Evolutionary conservation across 1,140 invertebrate species (phyloP), one percentile per base, ranked within the genome.

Genomic region (Geopemphigus sp.): DNA sequence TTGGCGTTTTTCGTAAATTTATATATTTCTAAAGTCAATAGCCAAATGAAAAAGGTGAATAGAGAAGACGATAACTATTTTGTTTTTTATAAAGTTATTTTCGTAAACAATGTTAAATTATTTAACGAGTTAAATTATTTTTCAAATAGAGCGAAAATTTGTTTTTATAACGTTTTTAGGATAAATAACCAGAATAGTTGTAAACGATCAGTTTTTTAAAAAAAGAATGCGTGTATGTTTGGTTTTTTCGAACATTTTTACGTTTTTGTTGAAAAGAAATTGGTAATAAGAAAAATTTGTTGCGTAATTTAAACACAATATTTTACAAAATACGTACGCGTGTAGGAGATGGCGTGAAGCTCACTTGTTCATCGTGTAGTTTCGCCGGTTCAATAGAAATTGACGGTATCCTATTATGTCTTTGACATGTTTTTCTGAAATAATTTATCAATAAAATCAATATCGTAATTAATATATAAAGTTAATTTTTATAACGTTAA

Each of bases 371-470:
- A 10, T 61, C 68, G 11, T n/a, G 68, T 24, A 24, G 24, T 61
- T 61, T 59, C 14, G 45, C 54, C 3, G 54, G 68, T 64, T 64
- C 70, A 17, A 72, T 68, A 8, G 80, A 47, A 45, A 59, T 68
- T 14, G 80, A 78, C n/a, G 74, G 74, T 6, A 78, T 56, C 8
- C 81, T 81, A 19, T 82, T 80, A 61, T 82, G 81, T 11, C 88
- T 87, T 26, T 85, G 84, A 12, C 87, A 87, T 5, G 88, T 82
- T 66, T 87, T 78, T 50, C 74, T 78, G 39, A 26, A 78, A 78
- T 53, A 0, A 72, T 54, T 26, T 54, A 39, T 39, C 32, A 39
- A n/a, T n/a, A n/a, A n/a, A n/a, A n/a, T n/a, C n/a, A n/a, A n/a
- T n/a, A n/a, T n/a, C n/a, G n/a, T n/a, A n/a, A n/a, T n/a, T n/a